Base-by-base conservation (phyloP, 2,888 invertebrate species). In the Pammene fasciana region DNA sequence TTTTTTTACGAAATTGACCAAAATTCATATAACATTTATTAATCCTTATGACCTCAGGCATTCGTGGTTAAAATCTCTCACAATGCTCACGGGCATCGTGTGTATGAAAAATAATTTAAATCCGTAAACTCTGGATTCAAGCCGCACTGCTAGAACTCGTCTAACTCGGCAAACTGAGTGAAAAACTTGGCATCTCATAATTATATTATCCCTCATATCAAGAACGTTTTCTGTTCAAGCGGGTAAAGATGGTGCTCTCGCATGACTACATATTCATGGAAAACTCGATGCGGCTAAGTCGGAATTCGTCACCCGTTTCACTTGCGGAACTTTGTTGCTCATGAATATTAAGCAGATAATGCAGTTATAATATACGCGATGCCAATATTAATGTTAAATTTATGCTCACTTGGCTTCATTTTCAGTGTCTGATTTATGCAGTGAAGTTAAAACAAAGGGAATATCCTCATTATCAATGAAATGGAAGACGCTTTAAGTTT, bases 311-410 rank as follows among this genome's bases (percentile, higher is more conserved):
- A 86, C 84, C 84, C 83, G 81, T 80, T 81, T 77, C 82, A 82
- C 86, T 85, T 81, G 76, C 76, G 75, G 79, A 88, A 90, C 86
- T 89, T 89, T 80, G 78, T 74, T 76, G 72, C 82, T 88, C 85
- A 89, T 92, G 90, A 89, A 91, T 92, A 90, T 88, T 89, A 82
- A 89, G 79, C 74, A 78, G 81, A 84, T 89, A 89, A 90, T 90
- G 89, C 88, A 89, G 86, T 90, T 90, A 88, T 87, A 86, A 88
- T 73, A 70, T 61, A 67, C 65, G 65, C 65, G 60, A 41, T 60
- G 60, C 65, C 70, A 70, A 70, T 70, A 70, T 70, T 65, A 70
- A 70, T 65, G 70, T 46, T 48, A 50, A 65, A 65, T 65, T 70
- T 70, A 65, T 65, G 59, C 70, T 70, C 64, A 68, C 57, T 55